Evolutionary conservation across 37 sponge, comb jelly and placozoan genomes (phyloP).

Genomic region (Halichondria panicea): DNA sequence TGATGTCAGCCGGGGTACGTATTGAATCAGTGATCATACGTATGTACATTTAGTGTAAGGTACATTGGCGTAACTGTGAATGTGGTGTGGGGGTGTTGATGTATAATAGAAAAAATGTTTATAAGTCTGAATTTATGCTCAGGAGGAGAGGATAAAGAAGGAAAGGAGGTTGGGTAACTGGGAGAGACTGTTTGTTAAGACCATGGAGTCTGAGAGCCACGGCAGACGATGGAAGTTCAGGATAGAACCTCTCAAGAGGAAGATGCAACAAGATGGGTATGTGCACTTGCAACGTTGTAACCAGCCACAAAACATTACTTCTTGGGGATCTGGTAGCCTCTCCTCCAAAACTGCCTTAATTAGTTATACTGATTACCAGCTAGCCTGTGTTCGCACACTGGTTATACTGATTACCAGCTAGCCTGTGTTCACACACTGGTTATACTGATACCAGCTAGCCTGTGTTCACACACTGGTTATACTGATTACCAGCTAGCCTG

Average conservation of each 20-base stretch:
- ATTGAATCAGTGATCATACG: background rate
- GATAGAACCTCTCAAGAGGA: slow-evolving; percentile 75
- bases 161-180: slow-evolving; percentile 66
- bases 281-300: background rate
- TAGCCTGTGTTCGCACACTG: too few relatives aligned
- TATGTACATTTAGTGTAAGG: too few relatives aligned
- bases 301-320: background rate
- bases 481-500: too few relatives aligned
- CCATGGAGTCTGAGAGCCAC: slow-evolving; percentile 55
- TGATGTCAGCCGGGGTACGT: slow-evolving; percentile 66
- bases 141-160: slow-evolving; percentile 63
- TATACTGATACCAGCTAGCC: too few relatives aligned
- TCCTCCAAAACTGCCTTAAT: too few relatives aligned
- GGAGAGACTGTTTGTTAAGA: slow-evolving; percentile 66
- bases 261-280: slow-evolving; percentile 49
- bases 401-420: too few relatives aligned
- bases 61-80: background rate
- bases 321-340: too few relatives aligned
- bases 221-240: slow-evolving; percentile 88
- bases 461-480: too few relatives aligned
- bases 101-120: background rate
- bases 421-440: too few relatives aligned
- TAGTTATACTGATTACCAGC: too few relatives aligned
- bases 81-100: background rate
- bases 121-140: slow-evolving; percentile 3